phyloP scores from a whole-genome alignment of 2,888 invertebrate species.

The Agelastica alni region DNA sequence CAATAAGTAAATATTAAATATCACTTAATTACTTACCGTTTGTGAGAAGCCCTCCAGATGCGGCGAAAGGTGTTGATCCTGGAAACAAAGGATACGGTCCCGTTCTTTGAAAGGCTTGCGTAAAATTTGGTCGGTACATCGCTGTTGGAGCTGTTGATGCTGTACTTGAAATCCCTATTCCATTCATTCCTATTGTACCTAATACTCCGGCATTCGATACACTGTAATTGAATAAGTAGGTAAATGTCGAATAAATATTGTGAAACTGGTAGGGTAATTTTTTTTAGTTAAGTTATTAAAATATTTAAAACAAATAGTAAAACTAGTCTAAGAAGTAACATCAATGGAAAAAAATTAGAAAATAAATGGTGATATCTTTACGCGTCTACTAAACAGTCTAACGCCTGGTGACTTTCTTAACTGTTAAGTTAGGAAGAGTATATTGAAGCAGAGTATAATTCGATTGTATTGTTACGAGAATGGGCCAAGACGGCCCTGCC shows the following conservation, averaged over 20 bases:
- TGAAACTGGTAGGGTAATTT: not conserved
- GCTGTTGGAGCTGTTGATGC: conserved; percentile 62
- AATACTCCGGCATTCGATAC: conserved; percentile 48
- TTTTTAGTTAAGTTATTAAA: not conserved
- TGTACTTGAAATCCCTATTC: conserved; percentile 56
- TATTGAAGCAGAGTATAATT: too few species aligned
- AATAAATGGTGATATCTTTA: too few species aligned
- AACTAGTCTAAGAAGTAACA: too few species aligned
- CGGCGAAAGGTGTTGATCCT: conserved; percentile 51
- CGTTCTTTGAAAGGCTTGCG: conserved; percentile 71
- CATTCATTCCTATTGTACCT: conserved; percentile 51
- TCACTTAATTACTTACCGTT: conserved; percentile 52
- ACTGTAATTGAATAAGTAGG: conserved; percentile 41
- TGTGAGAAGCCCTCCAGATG: conserved; percentile 48
- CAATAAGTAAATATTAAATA: too few species aligned
- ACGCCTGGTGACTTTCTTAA: too few species aligned
- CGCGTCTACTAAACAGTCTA: too few species aligned
- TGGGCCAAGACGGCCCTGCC: too few species aligned
- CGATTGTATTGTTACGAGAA: too few species aligned
- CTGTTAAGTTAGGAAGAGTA: too few species aligned
- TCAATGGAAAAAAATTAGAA: too few species aligned
- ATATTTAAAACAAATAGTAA: not conserved
- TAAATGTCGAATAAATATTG: not conserved
- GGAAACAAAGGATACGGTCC: conserved; percentile 60
- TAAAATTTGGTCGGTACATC: conserved; percentile 74